phyloP scores from a whole-genome alignment of 2,113 vertebrate genomes.

The Numenius arquata region DNA sequence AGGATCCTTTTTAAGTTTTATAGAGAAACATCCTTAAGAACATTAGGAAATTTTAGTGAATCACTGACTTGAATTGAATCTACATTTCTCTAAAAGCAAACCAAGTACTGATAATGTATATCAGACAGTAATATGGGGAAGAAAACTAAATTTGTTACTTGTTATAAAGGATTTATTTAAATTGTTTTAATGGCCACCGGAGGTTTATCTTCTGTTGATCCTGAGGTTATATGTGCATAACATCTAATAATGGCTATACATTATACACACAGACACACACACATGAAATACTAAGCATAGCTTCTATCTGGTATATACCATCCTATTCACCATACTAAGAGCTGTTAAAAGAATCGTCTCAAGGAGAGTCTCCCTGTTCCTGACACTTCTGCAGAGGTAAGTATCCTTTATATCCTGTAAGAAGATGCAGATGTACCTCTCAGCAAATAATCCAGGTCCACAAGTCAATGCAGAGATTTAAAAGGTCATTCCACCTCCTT shows the following conservation, averaged over 20 bases:
- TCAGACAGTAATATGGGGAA: background rate
- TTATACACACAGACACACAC: background rate
- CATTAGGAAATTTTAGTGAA: background rate
- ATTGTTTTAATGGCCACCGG: background rate
- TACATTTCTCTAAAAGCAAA: background rate
- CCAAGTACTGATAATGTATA: background rate
- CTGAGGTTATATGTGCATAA: background rate
- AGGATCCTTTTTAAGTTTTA: background rate
- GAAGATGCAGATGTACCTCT: background rate
- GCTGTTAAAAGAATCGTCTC: background rate
- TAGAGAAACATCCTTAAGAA: background rate
- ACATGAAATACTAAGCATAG: background rate
- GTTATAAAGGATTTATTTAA: background rate
- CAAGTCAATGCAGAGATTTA: background rate
- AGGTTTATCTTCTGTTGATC: background rate
- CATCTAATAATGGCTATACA: background rate
- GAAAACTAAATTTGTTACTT: background rate
- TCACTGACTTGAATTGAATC: background rate
- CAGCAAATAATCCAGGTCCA: background rate
- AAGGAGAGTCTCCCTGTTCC: background rate
- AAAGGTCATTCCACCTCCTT: background rate
- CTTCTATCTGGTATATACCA: background rate
- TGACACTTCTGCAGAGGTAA: background rate
- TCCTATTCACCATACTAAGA: background rate
- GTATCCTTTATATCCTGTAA: background rate